These are phyloP conservation scores for Castor canadensis DNA, from an alignment of 2,113 vertebrate species.

Conservation along the genomic window DNA sequence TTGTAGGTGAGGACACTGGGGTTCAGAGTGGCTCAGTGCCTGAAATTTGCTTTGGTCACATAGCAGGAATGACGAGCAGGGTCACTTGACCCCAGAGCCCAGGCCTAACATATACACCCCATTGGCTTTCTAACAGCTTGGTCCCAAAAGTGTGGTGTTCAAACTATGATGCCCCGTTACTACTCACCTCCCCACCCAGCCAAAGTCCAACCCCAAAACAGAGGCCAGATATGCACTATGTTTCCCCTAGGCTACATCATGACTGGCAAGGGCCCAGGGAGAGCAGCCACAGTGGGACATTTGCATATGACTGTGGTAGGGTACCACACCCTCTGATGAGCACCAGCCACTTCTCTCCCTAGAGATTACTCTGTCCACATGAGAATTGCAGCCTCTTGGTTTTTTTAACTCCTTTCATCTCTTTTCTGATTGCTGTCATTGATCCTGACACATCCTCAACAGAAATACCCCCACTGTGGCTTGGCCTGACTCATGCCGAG, in stretches of 20 bases:
- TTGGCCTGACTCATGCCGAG: background rate
- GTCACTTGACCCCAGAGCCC: background rate
- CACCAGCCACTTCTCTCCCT: background rate
- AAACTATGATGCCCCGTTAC: background rate
- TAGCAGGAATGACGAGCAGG: background rate
- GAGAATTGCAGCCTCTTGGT: background rate
- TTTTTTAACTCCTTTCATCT: constrained; percentile 54
- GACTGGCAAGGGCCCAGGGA: background rate
- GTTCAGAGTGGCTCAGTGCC: background rate
- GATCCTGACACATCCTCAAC: background rate
- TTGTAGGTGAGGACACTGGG: background rate
- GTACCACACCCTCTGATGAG: background rate
- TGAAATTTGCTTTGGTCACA: background rate
- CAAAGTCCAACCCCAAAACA: background rate
- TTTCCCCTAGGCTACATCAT: background rate
- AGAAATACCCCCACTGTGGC: background rate
- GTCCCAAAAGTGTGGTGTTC: background rate
- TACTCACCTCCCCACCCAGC: background rate
- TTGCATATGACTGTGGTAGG: background rate
- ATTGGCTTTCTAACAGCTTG: background rate
- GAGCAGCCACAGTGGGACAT: background rate
- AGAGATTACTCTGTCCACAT: background rate
- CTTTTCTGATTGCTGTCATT: constrained; percentile 10
- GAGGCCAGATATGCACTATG: background rate
- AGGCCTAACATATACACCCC: background rate